Base-by-base conservation (phyloP, 2,113 vertebrate genomes). In the Thryonomys swinderianus region DNA sequence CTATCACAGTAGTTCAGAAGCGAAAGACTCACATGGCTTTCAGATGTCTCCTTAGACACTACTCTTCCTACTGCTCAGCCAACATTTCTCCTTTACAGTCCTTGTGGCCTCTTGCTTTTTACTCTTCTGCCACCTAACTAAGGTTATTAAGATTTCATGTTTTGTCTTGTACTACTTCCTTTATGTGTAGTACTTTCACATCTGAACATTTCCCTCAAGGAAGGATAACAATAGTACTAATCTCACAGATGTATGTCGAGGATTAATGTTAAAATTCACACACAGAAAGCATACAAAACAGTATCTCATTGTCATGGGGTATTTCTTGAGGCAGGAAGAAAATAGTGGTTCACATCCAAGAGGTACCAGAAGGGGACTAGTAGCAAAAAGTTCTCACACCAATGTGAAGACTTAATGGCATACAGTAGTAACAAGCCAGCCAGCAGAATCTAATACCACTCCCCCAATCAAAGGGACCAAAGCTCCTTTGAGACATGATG, bases 401-500 rank as follows among this genome's bases (percentile, higher is more conserved):
- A 88, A 82, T 6, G 27, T 79, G 61, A 93, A 90, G 78, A 69
- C 32, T 45, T 85, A 80, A 92, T 0, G 23, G 37, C 8, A 74
- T 7, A 7, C 30, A 57, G 32, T 0, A 88, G 76, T 69, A 84
- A 74, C 14, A 34, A 93, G 62, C 45, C 3, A n/a, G 32, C 69
- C 48, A 89, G 74, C 64, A 45, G 81, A 80, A 95, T 88, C 59
- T 57, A 89, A 84, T 53, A 61, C 21, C 62, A 48, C 48, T 81
- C 48, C 88, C 30, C 34, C 5, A 90, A 42, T 80, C 89, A 95
- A 96, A 93, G 34, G 62, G 67, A 48, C 27, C 32, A 95, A 57
- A 69, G 12, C 0, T 96, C 59, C 71, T 84, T 82, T 14, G 42
- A 93, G 45, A 97, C 96, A 84, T 25, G 30, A 61, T 11, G 45